These are phyloP conservation scores for Planiliza haematocheilus DNA, from an alignment of 2,113 vertebrate species.

Conservation along the genomic window DNA sequence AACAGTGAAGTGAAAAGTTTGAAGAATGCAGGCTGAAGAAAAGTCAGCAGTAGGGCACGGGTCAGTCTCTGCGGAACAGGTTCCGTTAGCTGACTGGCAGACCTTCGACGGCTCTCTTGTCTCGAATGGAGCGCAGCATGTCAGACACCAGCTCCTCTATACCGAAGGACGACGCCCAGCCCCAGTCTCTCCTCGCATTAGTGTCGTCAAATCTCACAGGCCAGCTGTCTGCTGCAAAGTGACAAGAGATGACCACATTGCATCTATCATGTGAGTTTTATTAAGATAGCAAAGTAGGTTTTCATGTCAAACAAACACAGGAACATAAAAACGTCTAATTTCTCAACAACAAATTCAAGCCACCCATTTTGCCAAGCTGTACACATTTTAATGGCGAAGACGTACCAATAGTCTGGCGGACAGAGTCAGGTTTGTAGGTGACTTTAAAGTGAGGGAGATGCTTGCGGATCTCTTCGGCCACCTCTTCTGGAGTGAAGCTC, in stretches of 20 bases:
- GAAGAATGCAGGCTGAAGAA: slow-evolving; percentile 43
- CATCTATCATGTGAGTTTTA: neutral
- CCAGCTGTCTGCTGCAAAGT: slow-evolving; percentile 83
- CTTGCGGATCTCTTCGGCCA: slow-evolving; percentile 82
- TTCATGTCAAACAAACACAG: too few species aligned
- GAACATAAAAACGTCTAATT: too few species aligned
- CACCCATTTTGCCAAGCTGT: too few species aligned
- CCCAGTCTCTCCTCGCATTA: slow-evolving; percentile 84
- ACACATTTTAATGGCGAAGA: too few species aligned
- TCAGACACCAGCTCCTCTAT: slow-evolving; percentile 81
- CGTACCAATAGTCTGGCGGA: slow-evolving; percentile 83
- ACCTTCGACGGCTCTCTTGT: slow-evolving; percentile 71
- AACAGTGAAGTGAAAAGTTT: slow-evolving; percentile 32
- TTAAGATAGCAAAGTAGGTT: too few species aligned
- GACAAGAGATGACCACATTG: slow-evolving; percentile 14
- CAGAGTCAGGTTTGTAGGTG: slow-evolving; percentile 82
- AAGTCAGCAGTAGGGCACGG: slow-evolving; percentile 36
- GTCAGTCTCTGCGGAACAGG: slow-evolving; percentile 48
- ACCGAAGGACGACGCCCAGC: slow-evolving; percentile 75
- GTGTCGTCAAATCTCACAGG: slow-evolving; percentile 84
- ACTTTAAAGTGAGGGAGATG: slow-evolving; percentile 82
- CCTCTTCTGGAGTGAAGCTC: slow-evolving; percentile 85
- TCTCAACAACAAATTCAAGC: neutral
- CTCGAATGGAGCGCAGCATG: slow-evolving; percentile 76
- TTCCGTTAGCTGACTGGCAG: slow-evolving; percentile 70